phyloP scores from a whole-genome alignment of 2,888 invertebrate species.

The Andrena fulva region DNA sequence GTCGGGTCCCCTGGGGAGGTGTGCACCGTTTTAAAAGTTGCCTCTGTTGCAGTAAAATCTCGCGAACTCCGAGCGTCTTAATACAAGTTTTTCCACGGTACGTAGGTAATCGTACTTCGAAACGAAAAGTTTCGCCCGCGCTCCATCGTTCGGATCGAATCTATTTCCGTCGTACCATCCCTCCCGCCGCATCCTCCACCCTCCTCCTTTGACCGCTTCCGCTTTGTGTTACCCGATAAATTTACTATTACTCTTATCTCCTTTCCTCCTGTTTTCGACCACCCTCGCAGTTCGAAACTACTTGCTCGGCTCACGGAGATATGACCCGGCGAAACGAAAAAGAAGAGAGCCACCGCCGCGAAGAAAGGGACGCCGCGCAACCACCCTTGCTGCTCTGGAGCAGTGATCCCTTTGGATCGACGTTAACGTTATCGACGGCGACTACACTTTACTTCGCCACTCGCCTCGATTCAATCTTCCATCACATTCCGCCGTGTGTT shows the following conservation, averaged over 20 bases:
- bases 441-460: background rate
- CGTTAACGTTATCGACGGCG: slow-evolving; percentile 22
- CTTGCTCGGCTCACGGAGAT: slow-evolving; percentile 61
- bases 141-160: slow-evolving; percentile 68
- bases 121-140: slow-evolving; percentile 70
- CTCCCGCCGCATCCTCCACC: background rate
- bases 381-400: background rate
- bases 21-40: slow-evolving; percentile 65
- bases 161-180: slow-evolving; percentile 60
- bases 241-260: slow-evolving; percentile 75
- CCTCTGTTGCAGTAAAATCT: slow-evolving; percentile 61
- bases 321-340: slow-evolving; percentile 44
- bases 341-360: slow-evolving; percentile 30
- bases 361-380: slow-evolving; percentile 12
- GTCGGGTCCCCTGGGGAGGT: slow-evolving; percentile 28
- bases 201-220: slow-evolving; percentile 70
- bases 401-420: slow-evolving; percentile 10
- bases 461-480: background rate
- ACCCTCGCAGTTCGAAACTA: slow-evolving; percentile 54
- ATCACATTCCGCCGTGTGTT: background rate
- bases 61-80: slow-evolving; percentile 69
- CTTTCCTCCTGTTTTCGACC: slow-evolving; percentile 52
- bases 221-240: slow-evolving; percentile 73
- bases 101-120: slow-evolving; percentile 75
- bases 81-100: slow-evolving; percentile 74